These are phyloP conservation scores for Sturmia bella DNA, from an alignment of 2,888 invertebrate genomes.

Conservation along the genomic window DNA sequence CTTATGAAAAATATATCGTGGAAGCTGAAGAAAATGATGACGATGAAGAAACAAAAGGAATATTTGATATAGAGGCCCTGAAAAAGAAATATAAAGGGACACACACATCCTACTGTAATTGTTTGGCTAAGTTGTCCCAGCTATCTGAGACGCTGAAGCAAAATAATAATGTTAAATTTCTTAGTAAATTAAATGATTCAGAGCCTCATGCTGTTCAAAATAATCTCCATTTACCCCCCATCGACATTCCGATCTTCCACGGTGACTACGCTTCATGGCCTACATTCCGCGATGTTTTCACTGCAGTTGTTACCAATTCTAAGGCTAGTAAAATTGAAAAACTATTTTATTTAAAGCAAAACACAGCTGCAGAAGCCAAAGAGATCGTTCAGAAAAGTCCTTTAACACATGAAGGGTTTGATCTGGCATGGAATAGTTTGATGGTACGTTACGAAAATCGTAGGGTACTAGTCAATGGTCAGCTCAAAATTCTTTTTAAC, in stretches of 20 bases:
- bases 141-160: too few relatives aligned
- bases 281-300: background rate
- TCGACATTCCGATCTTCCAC: background rate
- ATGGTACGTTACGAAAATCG: slow-evolving; percentile 39
- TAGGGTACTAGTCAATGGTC: slow-evolving; percentile 30
- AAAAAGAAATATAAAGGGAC: too few relatives aligned
- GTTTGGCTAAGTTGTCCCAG: too few relatives aligned
- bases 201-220: too few relatives aligned
- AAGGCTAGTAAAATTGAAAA: slow-evolving; percentile 1
- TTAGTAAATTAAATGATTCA: too few relatives aligned
- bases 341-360: background rate
- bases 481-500: slow-evolving; percentile 31
- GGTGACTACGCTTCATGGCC: slow-evolving; percentile 2
- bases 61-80: too few relatives aligned
- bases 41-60: too few relatives aligned
- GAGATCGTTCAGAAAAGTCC: slow-evolving; percentile 31
- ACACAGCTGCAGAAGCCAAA: slow-evolving; percentile 12
- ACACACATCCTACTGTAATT: too few relatives aligned
- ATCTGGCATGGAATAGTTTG: slow-evolving; percentile 7
- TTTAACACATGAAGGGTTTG: slow-evolving; percentile 23
- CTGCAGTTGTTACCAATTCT: background rate
- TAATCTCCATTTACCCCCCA: background rate
- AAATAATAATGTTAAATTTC: too few relatives aligned
- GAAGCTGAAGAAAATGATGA: background rate
- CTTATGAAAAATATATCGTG: too few relatives aligned